Percentiles rank a stretch among this genome's conserved stretches.
Conservation (phyloP, 2,888 invertebrate species). For the Agonopterix heracliana region DNA sequence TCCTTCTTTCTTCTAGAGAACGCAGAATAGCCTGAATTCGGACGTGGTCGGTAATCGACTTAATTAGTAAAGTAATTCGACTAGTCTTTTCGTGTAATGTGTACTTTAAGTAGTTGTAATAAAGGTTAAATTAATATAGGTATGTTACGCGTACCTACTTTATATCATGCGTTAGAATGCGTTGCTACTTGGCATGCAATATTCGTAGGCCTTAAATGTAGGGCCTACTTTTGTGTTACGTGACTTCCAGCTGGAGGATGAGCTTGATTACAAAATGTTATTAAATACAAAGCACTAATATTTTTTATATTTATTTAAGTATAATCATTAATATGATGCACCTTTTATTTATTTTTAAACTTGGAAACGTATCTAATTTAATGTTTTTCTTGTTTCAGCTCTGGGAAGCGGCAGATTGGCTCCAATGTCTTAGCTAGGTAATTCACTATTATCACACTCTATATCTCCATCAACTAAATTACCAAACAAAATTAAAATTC, state of each 20-base stretch:
- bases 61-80: conserved; percentile 11
- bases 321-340: no score
- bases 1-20: conserved; percentile 29
- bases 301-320: no score
- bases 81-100: background rate
- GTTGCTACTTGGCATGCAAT: conserved; percentile 1
- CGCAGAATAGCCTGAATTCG: conserved; percentile 10
- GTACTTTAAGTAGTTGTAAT: no score
- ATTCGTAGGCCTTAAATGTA: background rate
- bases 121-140: background rate
- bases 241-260: conserved; percentile 4
- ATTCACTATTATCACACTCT: conserved; percentile 5
- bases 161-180: no score
- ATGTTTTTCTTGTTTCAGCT: conserved; percentile 76
- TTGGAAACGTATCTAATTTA: background rate
- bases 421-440: conserved; percentile 93
- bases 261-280: background rate
- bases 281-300: no score
- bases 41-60: conserved; percentile 14
- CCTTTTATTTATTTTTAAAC: no score
- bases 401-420: conserved; percentile 87
- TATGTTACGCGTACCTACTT: background rate
- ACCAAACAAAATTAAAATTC: background rate
- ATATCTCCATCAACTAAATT: background rate
- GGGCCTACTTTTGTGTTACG: conserved; percentile 10